Conservation (phyloP, 2,888 invertebrate species). For the Tuta absoluta region DNA sequence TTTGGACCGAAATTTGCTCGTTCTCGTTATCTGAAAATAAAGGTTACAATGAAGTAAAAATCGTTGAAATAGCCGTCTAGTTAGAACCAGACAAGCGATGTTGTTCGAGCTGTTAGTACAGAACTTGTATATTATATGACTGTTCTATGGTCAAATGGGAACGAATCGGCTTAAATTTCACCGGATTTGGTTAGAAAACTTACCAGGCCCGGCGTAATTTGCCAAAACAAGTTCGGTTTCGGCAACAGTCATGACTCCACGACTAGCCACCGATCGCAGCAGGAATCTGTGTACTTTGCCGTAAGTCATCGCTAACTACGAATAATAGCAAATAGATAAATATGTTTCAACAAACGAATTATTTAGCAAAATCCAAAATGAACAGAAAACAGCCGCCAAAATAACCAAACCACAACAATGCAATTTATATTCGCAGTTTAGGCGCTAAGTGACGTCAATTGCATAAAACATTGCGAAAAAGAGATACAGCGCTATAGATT, state of each 20-base stretch:
- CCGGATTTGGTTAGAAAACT: conserved; percentile 23
- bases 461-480: not conserved
- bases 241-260: conserved; percentile 59
- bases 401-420: not conserved
- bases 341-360: not conserved
- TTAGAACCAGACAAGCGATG: not conserved
- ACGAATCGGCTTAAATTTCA: not conserved
- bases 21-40: conserved; percentile 25
- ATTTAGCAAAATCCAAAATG: not conserved
- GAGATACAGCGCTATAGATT: not conserved
- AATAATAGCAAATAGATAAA: not conserved
- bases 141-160: not conserved
- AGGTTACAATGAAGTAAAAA: not conserved
- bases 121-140: not conserved
- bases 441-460: conserved; percentile 1
- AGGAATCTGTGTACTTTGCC: conserved; percentile 58
- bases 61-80: no score
- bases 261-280: conserved; percentile 61
- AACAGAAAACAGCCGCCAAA: conserved; percentile 1
- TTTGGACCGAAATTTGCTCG: conserved; percentile 44
- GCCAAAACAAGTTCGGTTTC: conserved; percentile 51
- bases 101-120: not conserved
- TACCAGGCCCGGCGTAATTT: conserved; percentile 52
- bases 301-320: conserved; percentile 51
- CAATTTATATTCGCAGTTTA: not conserved